These are phyloP conservation scores for Oreortyx pictus DNA, from an alignment of 2,797 vertebrate genomes.

Conservation along the genomic window DNA sequence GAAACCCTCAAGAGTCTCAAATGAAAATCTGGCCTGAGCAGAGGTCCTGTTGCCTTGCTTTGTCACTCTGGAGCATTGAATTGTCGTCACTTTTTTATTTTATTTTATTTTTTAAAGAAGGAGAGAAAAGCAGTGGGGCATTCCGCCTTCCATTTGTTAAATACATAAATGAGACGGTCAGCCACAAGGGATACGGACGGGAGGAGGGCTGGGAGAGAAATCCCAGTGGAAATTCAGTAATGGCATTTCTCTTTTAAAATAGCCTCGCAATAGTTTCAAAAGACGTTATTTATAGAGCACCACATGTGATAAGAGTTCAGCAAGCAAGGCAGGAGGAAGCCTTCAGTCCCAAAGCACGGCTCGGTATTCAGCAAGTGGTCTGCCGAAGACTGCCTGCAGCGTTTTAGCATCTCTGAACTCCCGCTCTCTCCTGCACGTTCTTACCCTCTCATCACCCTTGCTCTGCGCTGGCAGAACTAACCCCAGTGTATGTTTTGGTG, in stretches of 20 bases:
- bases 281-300: slow-evolving; percentile 46
- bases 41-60: not conserved
- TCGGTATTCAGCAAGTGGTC: not conserved
- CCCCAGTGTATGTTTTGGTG: not conserved
- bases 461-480: not conserved
- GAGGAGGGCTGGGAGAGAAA: slow-evolving; percentile 31
- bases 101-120: not conserved
- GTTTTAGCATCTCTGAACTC: not conserved
- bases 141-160: slow-evolving; percentile 16
- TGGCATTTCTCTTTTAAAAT: slow-evolving; percentile 39
- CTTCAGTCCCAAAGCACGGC: not conserved
- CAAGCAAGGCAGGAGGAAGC: not conserved
- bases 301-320: not conserved
- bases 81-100: not conserved
- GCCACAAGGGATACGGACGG: not conserved
- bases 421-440: not conserved
- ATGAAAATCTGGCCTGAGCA: not conserved
- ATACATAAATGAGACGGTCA: slow-evolving; percentile 30
- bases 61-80: slow-evolving; percentile 4
- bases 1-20: slow-evolving; percentile 39
- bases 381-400: not conserved
- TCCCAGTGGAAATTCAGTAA: slow-evolving; percentile 32
- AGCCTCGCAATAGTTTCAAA: slow-evolving; percentile 17
- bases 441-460: not conserved
- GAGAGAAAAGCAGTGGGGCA: slow-evolving; percentile 1